Evolutionary conservation across 2,797 vertebrate genomes (phyloP), one percentile per base, ranked within the genome.

Genomic region (Tapera naevia): DNA sequence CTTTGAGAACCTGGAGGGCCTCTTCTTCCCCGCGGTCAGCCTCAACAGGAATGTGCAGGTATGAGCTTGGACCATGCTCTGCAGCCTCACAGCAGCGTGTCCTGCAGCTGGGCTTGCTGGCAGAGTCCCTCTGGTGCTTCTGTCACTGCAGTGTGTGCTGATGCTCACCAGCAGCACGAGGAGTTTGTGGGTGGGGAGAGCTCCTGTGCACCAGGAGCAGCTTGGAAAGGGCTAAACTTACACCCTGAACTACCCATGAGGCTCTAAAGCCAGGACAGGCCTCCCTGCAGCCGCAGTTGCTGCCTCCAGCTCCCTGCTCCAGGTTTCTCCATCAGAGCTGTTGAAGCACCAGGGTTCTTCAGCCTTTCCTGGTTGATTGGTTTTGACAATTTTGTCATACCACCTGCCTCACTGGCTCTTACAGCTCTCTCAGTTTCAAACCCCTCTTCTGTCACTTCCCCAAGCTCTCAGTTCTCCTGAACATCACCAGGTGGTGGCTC

Each of bases 31-130:
- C 0, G 99, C 99, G 0, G 99, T 99, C 97, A 99, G 99, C 97
- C 98, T 99, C 97, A 99, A 99, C 97, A 98, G 99, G 92, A 99
- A 99, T 0, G 99, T 99, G 94, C 99, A 99, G 99, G 99, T 99
- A 98, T 1, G 46, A 41, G 5, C 22, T 3, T 4, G 6, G 30
- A 1, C 0, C 2, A 0, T 9, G 33, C 41, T 22, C 39, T 13
- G 74, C 19, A n/a, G 80, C 33, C 23, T 45, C 39, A 5, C 23
- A 3, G 41, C n/a, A 27, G 51, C 33, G 2, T 8, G 6, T 10
- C 24, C 35, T 7, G 14, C 0, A 1, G 50, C 39, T 35, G 58
- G 9, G 25, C 62, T 16, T 10, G 67, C 62, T 39, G 76, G 58
- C 56, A 33, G 23, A 5, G 9, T 13, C 13, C 13, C 17, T 24